Conservation (phyloP, 2,888 invertebrate species). For the Euproctis similis region DNA sequence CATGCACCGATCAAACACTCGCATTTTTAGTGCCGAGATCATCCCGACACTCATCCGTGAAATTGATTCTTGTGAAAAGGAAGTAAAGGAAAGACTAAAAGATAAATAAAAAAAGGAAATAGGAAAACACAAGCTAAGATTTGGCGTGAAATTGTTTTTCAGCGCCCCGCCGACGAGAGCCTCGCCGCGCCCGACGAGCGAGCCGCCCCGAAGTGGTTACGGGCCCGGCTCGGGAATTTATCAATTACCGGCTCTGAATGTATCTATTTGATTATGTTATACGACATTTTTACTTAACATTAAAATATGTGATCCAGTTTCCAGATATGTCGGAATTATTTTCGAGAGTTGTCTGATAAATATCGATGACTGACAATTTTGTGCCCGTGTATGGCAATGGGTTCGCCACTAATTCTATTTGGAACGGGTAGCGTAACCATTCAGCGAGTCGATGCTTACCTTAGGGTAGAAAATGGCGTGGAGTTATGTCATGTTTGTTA, state of each 20-base stretch:
- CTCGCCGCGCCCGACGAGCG: constrained; percentile 56
- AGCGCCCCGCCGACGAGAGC: constrained; percentile 53
- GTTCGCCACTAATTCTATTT: too few species aligned
- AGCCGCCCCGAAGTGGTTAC: constrained; percentile 38
- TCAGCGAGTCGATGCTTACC: too few species aligned
- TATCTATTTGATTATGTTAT: constrained; percentile 64
- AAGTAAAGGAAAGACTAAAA: constrained; percentile 70
- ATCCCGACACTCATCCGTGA: constrained; percentile 75
- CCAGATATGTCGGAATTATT: too few species aligned
- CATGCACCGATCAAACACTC: constrained; percentile 48
- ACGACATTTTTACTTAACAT: too few species aligned
- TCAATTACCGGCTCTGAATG: constrained; percentile 72
- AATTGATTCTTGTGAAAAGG: constrained; percentile 74
- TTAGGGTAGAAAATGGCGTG: too few species aligned
- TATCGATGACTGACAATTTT: too few species aligned
- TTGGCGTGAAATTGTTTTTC: constrained; percentile 77
- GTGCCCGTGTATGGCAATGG: too few species aligned
- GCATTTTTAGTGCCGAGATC: constrained; percentile 71
- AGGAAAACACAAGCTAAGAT: constrained; percentile 76
- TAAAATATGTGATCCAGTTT: too few species aligned
- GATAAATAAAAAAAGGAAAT: constrained; percentile 77
- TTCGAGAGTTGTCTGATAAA: too few species aligned
- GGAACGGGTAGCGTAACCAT: too few species aligned
- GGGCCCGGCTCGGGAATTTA: constrained; percentile 67
- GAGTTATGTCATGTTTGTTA: too few species aligned